Percentiles rank a stretch among this genome's conserved stretches.
Evolutionary conservation across 2,113 vertebrate species (phyloP).

Genomic region (Clarias macrocephalus): DNA sequence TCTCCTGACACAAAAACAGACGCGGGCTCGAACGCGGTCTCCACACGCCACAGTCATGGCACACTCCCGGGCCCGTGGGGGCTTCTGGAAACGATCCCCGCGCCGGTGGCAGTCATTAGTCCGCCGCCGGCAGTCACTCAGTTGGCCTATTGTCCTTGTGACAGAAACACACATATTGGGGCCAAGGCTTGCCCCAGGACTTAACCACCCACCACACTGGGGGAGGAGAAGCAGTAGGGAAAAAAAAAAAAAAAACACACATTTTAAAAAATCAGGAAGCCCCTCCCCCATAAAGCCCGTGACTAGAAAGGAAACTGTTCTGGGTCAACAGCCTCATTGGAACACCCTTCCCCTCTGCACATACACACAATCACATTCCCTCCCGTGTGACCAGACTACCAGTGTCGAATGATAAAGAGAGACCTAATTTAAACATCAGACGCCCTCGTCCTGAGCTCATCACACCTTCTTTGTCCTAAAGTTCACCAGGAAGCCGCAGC

Average conservation of each 20-base stretch:
- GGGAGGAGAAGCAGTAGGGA: background rate
- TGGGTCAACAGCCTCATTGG: conserved; percentile 28
- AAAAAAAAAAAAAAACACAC: rapidly evolving
- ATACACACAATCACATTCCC: conserved; percentile 15
- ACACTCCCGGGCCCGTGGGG: background rate
- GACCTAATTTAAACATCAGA: background rate
- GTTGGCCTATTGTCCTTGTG: conserved; percentile 36
- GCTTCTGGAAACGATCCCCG: conserved; percentile 26
- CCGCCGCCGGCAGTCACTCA: conserved; percentile 38
- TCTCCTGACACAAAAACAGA: conserved; percentile 10
- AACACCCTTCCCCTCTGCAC: conserved; percentile 18
- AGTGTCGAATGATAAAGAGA: background rate
- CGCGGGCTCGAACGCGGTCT: background rate
- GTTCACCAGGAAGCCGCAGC: background rate
- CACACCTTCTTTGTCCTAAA: background rate
- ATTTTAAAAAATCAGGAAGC: conserved; percentile 10
- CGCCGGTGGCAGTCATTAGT: conserved; percentile 47
- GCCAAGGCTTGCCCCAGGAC: conserved; percentile 42
- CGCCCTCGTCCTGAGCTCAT: background rate
- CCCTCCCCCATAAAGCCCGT: background rate
- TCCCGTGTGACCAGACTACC: background rate
- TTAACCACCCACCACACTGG: conserved; percentile 5
- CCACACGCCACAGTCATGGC: background rate
- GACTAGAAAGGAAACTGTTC: conserved; percentile 29
- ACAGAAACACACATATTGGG: conserved; percentile 51